Evolutionary conservation across 2,888 invertebrate species (phyloP).

Genomic region (Rotaria macrura): DNA sequence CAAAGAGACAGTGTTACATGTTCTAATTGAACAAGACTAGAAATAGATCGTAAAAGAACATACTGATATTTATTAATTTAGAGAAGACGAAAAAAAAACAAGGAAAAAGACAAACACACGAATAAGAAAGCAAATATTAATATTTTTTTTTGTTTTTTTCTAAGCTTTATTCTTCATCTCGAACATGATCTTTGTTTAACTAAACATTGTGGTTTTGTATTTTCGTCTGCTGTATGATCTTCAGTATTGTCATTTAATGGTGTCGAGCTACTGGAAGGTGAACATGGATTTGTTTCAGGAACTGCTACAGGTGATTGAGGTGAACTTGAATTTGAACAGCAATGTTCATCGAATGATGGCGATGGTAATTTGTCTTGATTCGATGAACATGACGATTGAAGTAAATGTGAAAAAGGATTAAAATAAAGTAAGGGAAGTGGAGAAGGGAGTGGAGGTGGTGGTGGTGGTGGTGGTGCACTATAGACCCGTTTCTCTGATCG

Average conservation of each 20-base stretch:
- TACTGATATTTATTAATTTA: neutral
- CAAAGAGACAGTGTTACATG: too few species aligned
- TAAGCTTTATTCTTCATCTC: neutral
- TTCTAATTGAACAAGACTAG: neutral
- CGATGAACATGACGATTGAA: constrained; percentile 12
- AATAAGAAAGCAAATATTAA: neutral
- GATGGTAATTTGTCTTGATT: neutral
- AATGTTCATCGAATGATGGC: neutral
- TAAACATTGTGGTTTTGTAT: neutral
- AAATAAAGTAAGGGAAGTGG: neutral
- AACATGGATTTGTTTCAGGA: neutral
- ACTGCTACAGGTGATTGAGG: neutral
- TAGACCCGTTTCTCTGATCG: neutral
- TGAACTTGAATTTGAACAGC: neutral
- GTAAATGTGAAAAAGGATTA: neutral
- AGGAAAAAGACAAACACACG: neutral
- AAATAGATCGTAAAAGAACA: neutral
- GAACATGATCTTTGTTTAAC: neutral
- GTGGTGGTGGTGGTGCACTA: neutral
- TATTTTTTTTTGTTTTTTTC: too few species aligned
- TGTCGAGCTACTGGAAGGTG: neutral
- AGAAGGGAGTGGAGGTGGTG: neutral
- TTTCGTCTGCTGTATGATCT: neutral
- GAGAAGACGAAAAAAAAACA: neutral
- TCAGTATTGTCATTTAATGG: neutral